A percentile compares a stretch with the other conserved stretches of the same genome.
Evolutionary conservation across 2,113 vertebrate species (phyloP).

Genomic region (Calidris pygmaea): DNA sequence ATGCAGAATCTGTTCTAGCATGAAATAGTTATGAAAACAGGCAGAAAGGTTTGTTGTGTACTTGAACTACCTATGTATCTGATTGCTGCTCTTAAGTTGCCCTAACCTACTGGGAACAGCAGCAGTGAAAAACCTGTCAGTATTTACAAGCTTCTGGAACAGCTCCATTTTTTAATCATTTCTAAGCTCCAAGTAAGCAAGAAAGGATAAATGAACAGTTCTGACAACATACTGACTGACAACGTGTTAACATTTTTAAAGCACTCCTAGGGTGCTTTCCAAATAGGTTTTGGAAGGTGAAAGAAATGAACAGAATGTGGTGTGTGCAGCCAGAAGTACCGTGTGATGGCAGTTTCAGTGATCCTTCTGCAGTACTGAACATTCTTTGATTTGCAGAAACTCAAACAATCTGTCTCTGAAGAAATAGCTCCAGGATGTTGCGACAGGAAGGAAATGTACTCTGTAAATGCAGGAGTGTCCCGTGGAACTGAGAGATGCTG

Average conservation of each 20-base stretch:
- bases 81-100: neutral
- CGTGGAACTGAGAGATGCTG: neutral
- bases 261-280: slow-evolving; percentile 16
- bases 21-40: accelerated
- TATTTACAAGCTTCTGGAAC: slow-evolving; percentile 28
- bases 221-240: slow-evolving; percentile 58
- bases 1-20: neutral
- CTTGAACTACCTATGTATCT: neutral
- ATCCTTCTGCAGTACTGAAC: slow-evolving; percentile 26
- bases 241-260: slow-evolving; percentile 31
- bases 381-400: slow-evolving; percentile 42
- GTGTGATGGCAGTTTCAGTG: neutral
- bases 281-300: slow-evolving; percentile 53
- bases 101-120: neutral
- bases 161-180: slow-evolving; percentile 8
- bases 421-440: slow-evolving; percentile 53
- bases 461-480: slow-evolving; percentile 18
- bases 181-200: slow-evolving; percentile 26
- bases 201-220: slow-evolving; percentile 60
- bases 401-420: slow-evolving; percentile 55
- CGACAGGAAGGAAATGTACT: slow-evolving; percentile 39
- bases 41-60: neutral
- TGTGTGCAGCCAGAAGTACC: slow-evolving; percentile 14
- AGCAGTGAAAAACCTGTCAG: neutral
- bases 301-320: slow-evolving; percentile 43